phyloP scores from a whole-genome alignment of 1,140 invertebrate genomes.

The Heliconius himera region DNA sequence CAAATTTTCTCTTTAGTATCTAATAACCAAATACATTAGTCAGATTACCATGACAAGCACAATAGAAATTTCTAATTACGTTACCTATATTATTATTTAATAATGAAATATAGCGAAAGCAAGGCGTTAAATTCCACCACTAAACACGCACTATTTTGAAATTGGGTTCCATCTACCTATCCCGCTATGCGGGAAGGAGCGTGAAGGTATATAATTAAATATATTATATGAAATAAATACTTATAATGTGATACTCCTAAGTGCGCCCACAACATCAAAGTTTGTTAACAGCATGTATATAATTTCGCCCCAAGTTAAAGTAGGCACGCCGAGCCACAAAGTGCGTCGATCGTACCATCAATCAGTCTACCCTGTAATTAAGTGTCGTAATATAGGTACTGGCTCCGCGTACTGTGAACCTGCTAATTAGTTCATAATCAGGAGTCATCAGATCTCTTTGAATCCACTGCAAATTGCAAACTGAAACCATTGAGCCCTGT shows the following conservation, averaged over 20 bases:
- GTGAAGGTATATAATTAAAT: no score
- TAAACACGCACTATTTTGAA: no score
- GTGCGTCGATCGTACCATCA: slow-evolving; percentile 41
- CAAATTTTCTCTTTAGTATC: no score
- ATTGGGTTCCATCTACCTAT: no score
- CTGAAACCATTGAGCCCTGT: slow-evolving; percentile 22
- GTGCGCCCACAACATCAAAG: not conserved
- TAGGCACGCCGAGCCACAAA: slow-evolving; percentile 19
- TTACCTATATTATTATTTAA: no score
- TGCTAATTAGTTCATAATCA: slow-evolving; percentile 42
- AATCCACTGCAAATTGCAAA: slow-evolving; percentile 34
- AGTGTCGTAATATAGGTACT: slow-evolving; percentile 43
- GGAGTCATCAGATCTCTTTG: slow-evolving; percentile 39
- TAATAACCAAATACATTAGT: no score
- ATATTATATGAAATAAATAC: no score
- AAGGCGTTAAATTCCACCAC: no score
- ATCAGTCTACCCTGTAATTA: slow-evolving; percentile 48
- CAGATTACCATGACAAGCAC: no score
- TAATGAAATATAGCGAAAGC: no score
- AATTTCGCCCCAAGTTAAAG: slow-evolving; percentile 28
- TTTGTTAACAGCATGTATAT: slow-evolving; percentile 20
- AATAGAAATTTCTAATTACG: no score
- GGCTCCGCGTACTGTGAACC: slow-evolving; percentile 22
- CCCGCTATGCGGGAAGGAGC: no score
- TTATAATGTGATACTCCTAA: not conserved